A percentile compares a stretch with the other conserved stretches of the same genome.
Evolutionary conservation across 2,888 invertebrate genomes (phyloP).

Genomic region (Diarsia mendica): DNA sequence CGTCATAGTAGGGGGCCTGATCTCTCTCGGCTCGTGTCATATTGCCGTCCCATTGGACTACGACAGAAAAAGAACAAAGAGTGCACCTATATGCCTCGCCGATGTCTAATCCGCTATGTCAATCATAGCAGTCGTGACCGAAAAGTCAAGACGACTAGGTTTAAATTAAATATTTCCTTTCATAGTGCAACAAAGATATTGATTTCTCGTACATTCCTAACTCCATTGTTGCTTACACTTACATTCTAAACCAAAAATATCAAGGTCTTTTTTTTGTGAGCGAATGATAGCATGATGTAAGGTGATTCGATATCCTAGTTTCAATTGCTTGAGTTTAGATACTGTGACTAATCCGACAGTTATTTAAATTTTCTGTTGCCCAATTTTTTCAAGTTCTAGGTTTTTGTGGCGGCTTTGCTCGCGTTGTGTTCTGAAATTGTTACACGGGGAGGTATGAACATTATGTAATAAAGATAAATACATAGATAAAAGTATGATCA

Average conservation of each 20-base stretch:
- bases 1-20: no score
- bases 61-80: no score
- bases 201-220: not conserved
- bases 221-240: not conserved
- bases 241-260: conserved; percentile 39
- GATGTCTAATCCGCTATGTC: no score
- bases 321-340: not conserved
- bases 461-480: not conserved
- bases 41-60: no score
- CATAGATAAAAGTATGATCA: not conserved
- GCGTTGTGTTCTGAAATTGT: not conserved
- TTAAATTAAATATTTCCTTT: not conserved
- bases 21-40: no score
- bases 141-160: no score
- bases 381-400: not conserved
- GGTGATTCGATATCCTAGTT: conserved; percentile 29
- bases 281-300: conserved; percentile 41
- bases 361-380: not conserved
- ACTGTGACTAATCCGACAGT: conserved; percentile 26
- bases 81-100: no score
- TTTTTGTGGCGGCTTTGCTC: not conserved
- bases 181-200: not conserved
- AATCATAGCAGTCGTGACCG: no score
- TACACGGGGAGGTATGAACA: not conserved
- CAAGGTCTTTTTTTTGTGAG: conserved; percentile 37